Evolutionary conservation across 2,888 invertebrate genomes (phyloP).

Genomic region (Hirtodrosophila alboralis): DNA sequence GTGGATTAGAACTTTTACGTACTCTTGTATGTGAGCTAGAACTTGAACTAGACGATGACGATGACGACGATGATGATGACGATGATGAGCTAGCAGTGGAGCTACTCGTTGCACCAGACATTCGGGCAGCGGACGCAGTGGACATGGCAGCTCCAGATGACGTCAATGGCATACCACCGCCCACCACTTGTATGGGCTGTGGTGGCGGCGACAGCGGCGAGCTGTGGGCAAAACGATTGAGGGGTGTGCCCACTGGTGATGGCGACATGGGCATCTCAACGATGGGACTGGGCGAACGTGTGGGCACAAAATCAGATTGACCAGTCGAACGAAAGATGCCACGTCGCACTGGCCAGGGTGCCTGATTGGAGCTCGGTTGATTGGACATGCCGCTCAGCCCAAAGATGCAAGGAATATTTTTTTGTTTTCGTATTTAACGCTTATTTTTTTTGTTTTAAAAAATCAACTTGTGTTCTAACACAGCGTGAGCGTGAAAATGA

Average conservation of each 20-base stretch:
- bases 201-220: constrained; percentile 80
- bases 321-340: constrained; percentile 85
- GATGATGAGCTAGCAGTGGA: constrained; percentile 48
- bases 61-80: constrained; percentile 65
- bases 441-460: constrained; percentile 29
- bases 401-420: too few species aligned
- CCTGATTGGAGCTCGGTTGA: constrained; percentile 83
- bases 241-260: constrained; percentile 63
- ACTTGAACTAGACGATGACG: constrained; percentile 63
- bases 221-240: constrained; percentile 59
- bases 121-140: constrained; percentile 56
- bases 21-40: constrained; percentile 74
- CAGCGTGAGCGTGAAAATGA: constrained; percentile 33
- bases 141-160: constrained; percentile 40
- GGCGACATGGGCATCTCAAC: constrained; percentile 84
- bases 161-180: constrained; percentile 44
- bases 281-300: constrained; percentile 83
- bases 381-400: constrained; percentile 85
- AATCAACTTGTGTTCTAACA: constrained; percentile 9
- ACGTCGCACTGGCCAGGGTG: constrained; percentile 90
- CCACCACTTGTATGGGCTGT: constrained; percentile 77
- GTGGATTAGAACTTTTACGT: constrained; percentile 81
- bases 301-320: constrained; percentile 83
- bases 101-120: constrained; percentile 46
- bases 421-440: too few species aligned